Percentiles rank a stretch among this genome's conserved stretches.
Evolutionary conservation across 2,113 vertebrate species (phyloP).

Genomic region (Pimephales promelas): DNA sequence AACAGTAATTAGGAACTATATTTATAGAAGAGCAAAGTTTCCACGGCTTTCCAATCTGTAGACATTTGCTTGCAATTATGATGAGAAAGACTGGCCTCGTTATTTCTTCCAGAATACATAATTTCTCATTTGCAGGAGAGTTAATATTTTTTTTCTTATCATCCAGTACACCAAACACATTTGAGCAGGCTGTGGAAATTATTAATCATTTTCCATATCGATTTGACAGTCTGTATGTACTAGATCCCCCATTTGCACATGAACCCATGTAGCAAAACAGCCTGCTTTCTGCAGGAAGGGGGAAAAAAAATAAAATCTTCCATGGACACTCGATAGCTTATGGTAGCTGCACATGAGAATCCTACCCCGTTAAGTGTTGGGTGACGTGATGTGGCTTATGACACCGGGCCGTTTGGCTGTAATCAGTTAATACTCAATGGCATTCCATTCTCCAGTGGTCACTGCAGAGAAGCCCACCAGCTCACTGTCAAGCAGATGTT

Average conservation of each 20-base stretch:
- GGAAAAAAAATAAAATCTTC: conserved; percentile 8
- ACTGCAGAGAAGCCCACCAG: not conserved
- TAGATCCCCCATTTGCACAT: not conserved
- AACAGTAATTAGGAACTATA: conserved; percentile 52
- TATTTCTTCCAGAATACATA: conserved; percentile 44
- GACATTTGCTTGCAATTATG: conserved; percentile 49
- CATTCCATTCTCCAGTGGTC: conserved; percentile 24
- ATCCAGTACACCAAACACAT: conserved; percentile 26
- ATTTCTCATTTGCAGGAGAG: conserved; percentile 45
- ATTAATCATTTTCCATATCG: conserved; percentile 26
- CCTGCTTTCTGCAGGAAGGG: not conserved
- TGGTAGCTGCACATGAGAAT: not conserved
- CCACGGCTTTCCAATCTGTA: conserved; percentile 46
- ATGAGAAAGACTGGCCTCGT: conserved; percentile 37
- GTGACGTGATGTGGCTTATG: conserved; percentile 28
- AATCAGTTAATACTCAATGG: conserved; percentile 11
- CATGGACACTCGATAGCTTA: conserved; percentile 20
- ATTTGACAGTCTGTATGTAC: conserved; percentile 35
- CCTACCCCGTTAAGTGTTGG: not conserved
- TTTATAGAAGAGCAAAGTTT: conserved; percentile 51
- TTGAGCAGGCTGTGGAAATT: conserved; percentile 39
- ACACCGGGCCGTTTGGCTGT: not conserved
- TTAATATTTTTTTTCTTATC: conserved; percentile 49
- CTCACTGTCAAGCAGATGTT: conserved; percentile 32
- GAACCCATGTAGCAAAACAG: conserved; percentile 1